These are phyloP conservation scores for Hippocampus comes DNA, from an alignment of 2,113 vertebrate genomes.

Conservation along the genomic window DNA sequence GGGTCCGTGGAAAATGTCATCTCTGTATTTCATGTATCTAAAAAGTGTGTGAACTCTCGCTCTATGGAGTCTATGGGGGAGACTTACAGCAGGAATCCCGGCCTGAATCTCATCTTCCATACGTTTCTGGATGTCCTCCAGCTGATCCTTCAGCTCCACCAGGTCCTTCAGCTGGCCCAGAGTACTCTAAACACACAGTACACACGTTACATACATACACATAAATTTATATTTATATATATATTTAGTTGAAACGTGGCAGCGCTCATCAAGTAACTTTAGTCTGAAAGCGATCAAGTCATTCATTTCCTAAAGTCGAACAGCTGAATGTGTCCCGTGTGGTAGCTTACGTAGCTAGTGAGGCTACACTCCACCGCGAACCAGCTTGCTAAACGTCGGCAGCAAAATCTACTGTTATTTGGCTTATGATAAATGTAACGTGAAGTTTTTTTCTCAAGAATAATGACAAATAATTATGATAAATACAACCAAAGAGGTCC, in stretches of 20 bases:
- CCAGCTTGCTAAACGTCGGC: background rate
- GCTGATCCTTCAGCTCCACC: constrained; percentile 84
- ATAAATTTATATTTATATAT: too few species aligned
- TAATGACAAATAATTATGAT: background rate
- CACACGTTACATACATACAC: background rate
- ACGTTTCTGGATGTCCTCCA: constrained; percentile 82
- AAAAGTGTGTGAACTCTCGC: background rate
- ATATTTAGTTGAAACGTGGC: background rate
- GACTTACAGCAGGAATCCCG: constrained; percentile 75
- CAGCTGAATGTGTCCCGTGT: background rate
- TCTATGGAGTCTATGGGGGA: constrained; percentile 49
- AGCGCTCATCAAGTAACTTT: background rate
- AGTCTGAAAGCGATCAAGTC: background rate
- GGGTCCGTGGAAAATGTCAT: background rate
- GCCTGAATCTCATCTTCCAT: constrained; percentile 86
- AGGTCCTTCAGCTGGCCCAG: constrained; percentile 84
- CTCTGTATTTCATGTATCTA: background rate
- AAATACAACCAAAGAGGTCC: background rate
- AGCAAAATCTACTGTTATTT: background rate
- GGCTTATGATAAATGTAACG: background rate
- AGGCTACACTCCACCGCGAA: background rate
- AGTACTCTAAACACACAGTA: constrained; percentile 71
- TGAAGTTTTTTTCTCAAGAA: background rate
- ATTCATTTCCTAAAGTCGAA: background rate
- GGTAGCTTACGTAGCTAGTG: background rate